Base-by-base conservation (phyloP, 1,140 invertebrate species). In the Calosoma granatense region DNA sequence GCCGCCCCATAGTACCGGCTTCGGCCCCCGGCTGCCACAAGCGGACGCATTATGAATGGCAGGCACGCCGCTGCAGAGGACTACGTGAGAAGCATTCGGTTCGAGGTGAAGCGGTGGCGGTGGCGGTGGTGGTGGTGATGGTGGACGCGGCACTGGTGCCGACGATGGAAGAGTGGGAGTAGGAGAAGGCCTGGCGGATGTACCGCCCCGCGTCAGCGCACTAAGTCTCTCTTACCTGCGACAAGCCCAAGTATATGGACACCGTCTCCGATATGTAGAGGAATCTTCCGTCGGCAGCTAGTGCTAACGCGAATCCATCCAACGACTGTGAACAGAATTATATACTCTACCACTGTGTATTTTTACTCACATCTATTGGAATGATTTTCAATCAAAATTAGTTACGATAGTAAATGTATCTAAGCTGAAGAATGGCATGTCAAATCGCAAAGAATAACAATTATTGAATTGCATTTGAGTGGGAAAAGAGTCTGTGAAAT, bases 211-310 rank as follows among this genome's bases (percentile, higher is more conserved):
- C 23, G 52, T 21, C 26, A 19, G 15, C 58, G 23, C 47, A 26
- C 52, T 52, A 20, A 11, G 17, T 54, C 21, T 53, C 60, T 76
- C 79, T 86, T 76, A 96, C 93, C 86, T 97, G 95, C 75, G 94
- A 97, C 70, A 98, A 84, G 65, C 95, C 95, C 71, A 98, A 83
- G 79, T 98, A 97, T 74, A 98, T 97, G 69, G 94, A 98, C 65
- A 98, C 94, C 61, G 94, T 97, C 81, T 97, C 94, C 61, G 94
- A 97, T 79, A 98, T 96, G 79, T 98, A 98, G 67, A 98, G 82
- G 77, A 98, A 97, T 69, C 94, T 81, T 60, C 94, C 95, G 77
- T 98, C 94, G 64, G 90, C 89, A 26, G 90, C 92, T 47, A 98
- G 82, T 15, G 92, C 89, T 74, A 97, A 86, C 60, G 92, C 93